Evolutionary conservation across 2,888 invertebrate species (phyloP).

Genomic region (Tipula lateralis): DNA sequence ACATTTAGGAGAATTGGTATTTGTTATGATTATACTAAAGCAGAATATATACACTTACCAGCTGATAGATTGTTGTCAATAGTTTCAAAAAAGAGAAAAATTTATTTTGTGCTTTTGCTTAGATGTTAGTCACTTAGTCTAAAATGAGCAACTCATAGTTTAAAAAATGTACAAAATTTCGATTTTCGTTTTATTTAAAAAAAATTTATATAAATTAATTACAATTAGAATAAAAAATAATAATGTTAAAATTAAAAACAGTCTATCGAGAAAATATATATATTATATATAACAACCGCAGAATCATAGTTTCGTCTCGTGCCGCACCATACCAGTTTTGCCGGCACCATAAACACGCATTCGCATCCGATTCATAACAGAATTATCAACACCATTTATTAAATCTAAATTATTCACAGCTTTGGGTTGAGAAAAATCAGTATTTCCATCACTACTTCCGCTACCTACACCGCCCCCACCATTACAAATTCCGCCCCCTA

Average conservation of each 20-base stretch:
- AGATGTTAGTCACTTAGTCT: too few relatives aligned
- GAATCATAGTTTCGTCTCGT: conserved; percentile 39
- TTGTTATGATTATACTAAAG: too few relatives aligned
- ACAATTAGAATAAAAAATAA: background rate
- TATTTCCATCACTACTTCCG: conserved; percentile 25
- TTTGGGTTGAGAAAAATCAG: conserved; percentile 30
- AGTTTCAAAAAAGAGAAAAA: too few relatives aligned
- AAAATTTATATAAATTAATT: background rate
- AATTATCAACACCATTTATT: conserved; percentile 38
- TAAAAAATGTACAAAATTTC: background rate
- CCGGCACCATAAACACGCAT: conserved; percentile 37
- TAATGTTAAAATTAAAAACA: background rate
- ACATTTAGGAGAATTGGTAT: too few relatives aligned
- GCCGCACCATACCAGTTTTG: conserved; percentile 38
- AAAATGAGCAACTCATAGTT: too few relatives aligned
- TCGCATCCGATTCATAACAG: conserved; percentile 37
- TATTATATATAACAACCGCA: background rate
- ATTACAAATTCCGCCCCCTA: background rate
- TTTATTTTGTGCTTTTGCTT: too few relatives aligned
- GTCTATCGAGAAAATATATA: background rate
- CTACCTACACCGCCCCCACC: background rate
- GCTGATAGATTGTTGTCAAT: too few relatives aligned
- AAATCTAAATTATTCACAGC: conserved; percentile 39
- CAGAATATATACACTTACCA: too few relatives aligned
- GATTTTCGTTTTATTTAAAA: background rate